Evolutionary conservation across 2,888 invertebrate genomes (phyloP), one percentile per base, ranked within the genome.

Genomic region (Anticlea derivata): DNA sequence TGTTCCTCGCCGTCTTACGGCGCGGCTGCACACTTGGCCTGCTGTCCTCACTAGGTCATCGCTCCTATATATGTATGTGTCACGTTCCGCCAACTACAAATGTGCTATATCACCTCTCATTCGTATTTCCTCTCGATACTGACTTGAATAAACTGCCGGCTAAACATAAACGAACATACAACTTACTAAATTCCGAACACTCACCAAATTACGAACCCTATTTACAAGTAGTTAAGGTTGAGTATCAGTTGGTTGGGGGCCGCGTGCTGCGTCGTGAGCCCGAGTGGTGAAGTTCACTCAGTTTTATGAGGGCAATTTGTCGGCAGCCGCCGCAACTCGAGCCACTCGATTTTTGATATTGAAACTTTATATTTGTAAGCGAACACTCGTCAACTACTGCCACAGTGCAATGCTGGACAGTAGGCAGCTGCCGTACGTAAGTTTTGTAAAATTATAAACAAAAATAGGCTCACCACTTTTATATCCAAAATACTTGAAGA

Each of bases 231-330:
- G 1, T 12, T 23, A 50, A 22, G 22, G 52, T 47, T 4, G 33
- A 51, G 11, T 7, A 27, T 50, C 11, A 31, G 8, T n/a, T 6
- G 39, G 17, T 5, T 26, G 0, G 41, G 10, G 20, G 33, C 39
- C 10, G 27, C 43, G 54, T 35, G 41, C 39, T 51, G 35, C 49
- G 55, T 48, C 60, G 62, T 61, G 59, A 61, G 62, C 52, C 51
- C 54, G 46, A 58, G 57, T 55, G 58, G 57, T 56, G 60, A 60
- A 65, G 57, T 68, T 58, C 53, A 58, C 63, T 64, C 64, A 55
- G 58, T 63, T 65, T 69, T 69, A 71, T 68, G 70, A 65, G 63
- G 62, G 65, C 67, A 67, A 70, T 71, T 69, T 69, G 70, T 71
- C 63, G 65, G 41, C 58, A 58, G 66, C 66, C 61, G 64, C 63